A percentile compares a stretch with the other conserved stretches of the same genome.
phyloP scores from a whole-genome alignment of 2,113 vertebrate genomes.

The Romanogobio albipinnatus region DNA sequence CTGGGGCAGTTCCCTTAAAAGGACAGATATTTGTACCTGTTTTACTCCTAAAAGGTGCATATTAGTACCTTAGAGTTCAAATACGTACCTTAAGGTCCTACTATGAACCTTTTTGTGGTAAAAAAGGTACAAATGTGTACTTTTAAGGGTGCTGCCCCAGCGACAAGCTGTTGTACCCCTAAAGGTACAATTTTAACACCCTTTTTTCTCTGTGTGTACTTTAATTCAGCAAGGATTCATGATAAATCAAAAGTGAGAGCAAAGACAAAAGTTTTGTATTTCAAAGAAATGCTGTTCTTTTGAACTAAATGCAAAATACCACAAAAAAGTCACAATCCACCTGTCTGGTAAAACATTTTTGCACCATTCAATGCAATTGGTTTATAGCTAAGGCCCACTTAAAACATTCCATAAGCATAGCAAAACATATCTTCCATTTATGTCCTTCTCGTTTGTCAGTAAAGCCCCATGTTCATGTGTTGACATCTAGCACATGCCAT shows the following conservation, averaged over 20 bases:
- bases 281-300: not conserved
- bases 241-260: not conserved
- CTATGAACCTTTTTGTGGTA: too few relatives aligned
- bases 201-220: too few relatives aligned
- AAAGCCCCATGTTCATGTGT: not conserved
- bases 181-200: too few relatives aligned
- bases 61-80: too few relatives aligned
- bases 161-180: too few relatives aligned
- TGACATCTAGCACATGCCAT: slow-evolving; percentile 11
- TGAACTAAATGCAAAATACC: not conserved
- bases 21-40: too few relatives aligned
- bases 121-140: too few relatives aligned
- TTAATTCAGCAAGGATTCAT: not conserved
- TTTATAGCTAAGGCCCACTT: slow-evolving; percentile 6
- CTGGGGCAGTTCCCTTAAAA: too few relatives aligned
- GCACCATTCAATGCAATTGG: not conserved
- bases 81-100: too few relatives aligned
- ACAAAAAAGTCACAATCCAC: not conserved
- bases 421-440: not conserved
- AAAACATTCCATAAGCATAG: not conserved
- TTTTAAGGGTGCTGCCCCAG: too few relatives aligned
- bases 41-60: too few relatives aligned
- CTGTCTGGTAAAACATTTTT: not conserved
- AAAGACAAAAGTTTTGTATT: too few relatives aligned
- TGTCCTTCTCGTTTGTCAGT: not conserved